Base-by-base conservation (phyloP, 1,140 invertebrate species). In the Pogonomyrmex barbatus region DNA sequence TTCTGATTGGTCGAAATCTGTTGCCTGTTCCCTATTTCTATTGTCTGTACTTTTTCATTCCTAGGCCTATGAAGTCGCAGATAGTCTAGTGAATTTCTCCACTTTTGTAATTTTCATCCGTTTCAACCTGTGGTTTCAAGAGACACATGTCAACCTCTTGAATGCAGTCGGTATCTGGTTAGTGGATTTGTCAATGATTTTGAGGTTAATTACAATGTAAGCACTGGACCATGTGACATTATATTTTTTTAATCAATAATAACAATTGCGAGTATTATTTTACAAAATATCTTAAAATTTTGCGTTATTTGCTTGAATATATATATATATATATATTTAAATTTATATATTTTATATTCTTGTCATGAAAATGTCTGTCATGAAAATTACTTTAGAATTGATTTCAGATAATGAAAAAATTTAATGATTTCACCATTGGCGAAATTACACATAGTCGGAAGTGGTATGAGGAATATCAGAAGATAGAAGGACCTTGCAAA, bases 381-480 rank as follows among this genome's bases (percentile, higher is more conserved):
- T 33, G 17, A 2, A 75, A 56, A 75, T 73, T 24, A 14, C 42
- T 75, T 42, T 14, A 84, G 42, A 9, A 36, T 47, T 65, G 39
- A 52, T 67, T 30, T 79, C 52, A 62, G 1, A 60, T 82, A 12
- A 86, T 88, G 88, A 58, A 68, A 17, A 10, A 2, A 52, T 45
- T 45, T 1, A 42, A 79, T 12, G 36, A 85, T n/a, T 42, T 63
- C 0, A 36, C 39, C 12, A 68, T 2, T 50, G 65, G 17, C 39
- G 17, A 50, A 5, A 33, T 33, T 12, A 12, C 33, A 24, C 14
- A 75, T 42, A 78, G 30, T 4, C 54, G 8, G 36, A 94, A 94
- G 75, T 94, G 93, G 94, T 94, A 94, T 50, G 85, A 93, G 8
- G 93, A 94, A 63, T 94, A 86, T 87, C 79, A 77, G 47, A 94